Conservation (phyloP, 2,888 invertebrate genomes). For the Tipula helvola region DNA sequence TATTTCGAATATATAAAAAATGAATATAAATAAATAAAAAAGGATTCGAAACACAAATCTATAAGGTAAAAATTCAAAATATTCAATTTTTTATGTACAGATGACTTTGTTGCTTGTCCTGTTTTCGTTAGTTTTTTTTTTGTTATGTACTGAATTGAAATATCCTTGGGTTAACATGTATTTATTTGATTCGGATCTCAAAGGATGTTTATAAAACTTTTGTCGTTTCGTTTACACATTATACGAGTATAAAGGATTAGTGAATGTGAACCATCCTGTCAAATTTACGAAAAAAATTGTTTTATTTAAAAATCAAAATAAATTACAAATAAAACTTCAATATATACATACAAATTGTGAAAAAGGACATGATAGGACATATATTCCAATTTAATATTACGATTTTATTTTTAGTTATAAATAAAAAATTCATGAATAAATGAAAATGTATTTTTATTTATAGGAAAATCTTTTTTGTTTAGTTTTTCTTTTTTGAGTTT, state of each 20-base stretch:
- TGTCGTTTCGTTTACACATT: background rate
- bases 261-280: background rate
- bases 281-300: background rate
- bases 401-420: background rate
- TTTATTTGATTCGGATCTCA: background rate
- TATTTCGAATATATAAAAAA: background rate
- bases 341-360: background rate
- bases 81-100: background rate
- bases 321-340: background rate
- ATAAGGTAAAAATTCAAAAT: background rate
- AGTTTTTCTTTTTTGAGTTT: background rate
- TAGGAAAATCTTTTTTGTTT: background rate
- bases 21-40: background rate
- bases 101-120: conserved; percentile 4
- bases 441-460: background rate
- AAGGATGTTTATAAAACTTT: background rate
- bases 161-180: background rate
- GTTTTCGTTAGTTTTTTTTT: background rate
- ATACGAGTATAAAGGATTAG: background rate
- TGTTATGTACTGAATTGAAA: background rate
- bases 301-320: background rate
- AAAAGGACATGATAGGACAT: background rate
- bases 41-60: background rate
- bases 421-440: background rate
- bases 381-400: background rate